Evolutionary conservation across 2,888 invertebrate genomes (phyloP).

Genomic region (Scaptomyza reducta): DNA sequence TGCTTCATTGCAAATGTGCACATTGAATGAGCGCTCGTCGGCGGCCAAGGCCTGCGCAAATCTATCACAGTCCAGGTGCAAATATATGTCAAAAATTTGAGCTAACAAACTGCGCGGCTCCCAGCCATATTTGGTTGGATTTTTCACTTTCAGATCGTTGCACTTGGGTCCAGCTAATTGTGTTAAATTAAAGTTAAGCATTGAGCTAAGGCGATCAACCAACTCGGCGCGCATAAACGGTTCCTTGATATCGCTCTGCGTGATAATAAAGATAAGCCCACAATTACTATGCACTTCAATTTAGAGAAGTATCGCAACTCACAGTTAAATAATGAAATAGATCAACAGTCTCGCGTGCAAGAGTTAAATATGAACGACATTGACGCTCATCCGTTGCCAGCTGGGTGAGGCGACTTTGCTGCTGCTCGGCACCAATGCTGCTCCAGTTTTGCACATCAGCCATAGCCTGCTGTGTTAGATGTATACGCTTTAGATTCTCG

Average conservation of each 20-base stretch:
- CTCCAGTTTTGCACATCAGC: conserved; percentile 89
- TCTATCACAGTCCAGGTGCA: conserved; percentile 96
- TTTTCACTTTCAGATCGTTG: conserved; percentile 95
- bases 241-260: conserved; percentile 91
- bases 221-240: conserved; percentile 97
- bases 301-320: conserved; percentile 18
- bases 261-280: neutral
- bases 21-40: conserved; percentile 98
- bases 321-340: conserved; percentile 98
- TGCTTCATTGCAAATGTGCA: conserved; percentile 96
- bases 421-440: conserved; percentile 88
- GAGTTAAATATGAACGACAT: conserved; percentile 94
- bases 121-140: conserved; percentile 98
- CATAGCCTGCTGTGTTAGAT: conserved; percentile 91
- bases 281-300: neutral
- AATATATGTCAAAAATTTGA: conserved; percentile 97
- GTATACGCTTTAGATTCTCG: conserved; percentile 94
- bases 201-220: conserved; percentile 96
- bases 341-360: conserved; percentile 97
- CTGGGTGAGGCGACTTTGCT: conserved; percentile 91
- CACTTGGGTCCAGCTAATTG: conserved; percentile 98
- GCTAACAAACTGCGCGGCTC: conserved; percentile 96
- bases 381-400: conserved; percentile 93
- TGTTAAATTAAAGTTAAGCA: conserved; percentile 99
- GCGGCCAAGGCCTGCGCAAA: conserved; percentile 96